phyloP scores from a whole-genome alignment of 2,113 vertebrate species.

The Pantherophis guttatus region DNA sequence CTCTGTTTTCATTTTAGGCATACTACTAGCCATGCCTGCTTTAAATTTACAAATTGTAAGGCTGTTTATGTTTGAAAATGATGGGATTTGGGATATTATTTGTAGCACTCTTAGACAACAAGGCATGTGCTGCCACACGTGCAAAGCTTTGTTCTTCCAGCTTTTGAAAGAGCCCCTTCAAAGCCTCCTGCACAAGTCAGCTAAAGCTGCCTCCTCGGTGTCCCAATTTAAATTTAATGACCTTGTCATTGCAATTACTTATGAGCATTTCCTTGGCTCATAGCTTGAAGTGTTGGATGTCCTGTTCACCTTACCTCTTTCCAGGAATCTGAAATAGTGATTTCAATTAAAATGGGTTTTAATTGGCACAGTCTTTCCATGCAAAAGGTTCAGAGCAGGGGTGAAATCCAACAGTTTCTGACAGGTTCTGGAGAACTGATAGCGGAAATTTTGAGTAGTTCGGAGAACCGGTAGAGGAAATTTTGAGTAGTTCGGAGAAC shows the following conservation, averaged over 20 bases:
- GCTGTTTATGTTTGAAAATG: constrained; percentile 4
- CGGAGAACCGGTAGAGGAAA: no score
- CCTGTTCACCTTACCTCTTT: background rate
- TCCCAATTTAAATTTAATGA: background rate
- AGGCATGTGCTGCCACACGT: constrained; percentile 4
- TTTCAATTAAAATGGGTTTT: background rate
- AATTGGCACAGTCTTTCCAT: background rate
- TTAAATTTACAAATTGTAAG: constrained; percentile 9
- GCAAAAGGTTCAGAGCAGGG: background rate
- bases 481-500: no score
- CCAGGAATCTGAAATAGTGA: constrained; percentile 1
- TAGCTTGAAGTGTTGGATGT: background rate
- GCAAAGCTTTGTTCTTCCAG: constrained; percentile 21
- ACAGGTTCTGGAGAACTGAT: no score
- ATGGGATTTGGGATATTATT: background rate
- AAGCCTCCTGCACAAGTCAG: background rate
- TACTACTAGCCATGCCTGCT: background rate
- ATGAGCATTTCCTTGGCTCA: background rate
- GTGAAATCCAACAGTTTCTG: no score
- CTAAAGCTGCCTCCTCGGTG: background rate
- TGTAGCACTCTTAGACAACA: constrained; percentile 26
- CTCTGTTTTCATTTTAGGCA: constrained; percentile 5
- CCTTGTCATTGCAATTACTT: background rate
- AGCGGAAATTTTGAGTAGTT: no score
- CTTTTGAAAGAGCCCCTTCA: background rate